These are phyloP conservation scores for Iselma pallidipennis DNA, from an alignment of 2,888 invertebrate genomes.

Conservation along the genomic window DNA sequence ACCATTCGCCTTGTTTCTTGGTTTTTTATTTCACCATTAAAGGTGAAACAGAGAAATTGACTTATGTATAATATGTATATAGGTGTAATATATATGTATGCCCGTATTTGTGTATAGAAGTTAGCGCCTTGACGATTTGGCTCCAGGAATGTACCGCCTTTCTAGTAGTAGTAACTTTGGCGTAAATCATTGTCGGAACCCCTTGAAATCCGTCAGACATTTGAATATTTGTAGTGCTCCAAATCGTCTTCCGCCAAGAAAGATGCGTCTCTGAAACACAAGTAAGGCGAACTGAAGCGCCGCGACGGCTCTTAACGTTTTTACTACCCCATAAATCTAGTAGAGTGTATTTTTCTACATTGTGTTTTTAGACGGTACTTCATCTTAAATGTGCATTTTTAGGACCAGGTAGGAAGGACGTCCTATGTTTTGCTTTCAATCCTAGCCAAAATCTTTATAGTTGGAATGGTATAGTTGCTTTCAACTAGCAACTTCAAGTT, in stretches of 20 bases:
- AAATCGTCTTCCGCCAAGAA: slow-evolving; percentile 31
- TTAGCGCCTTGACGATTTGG: neutral
- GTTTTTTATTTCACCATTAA: neutral
- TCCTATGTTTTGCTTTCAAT: neutral
- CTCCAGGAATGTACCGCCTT: neutral
- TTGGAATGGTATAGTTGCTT: neutral
- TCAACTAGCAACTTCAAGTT: neutral
- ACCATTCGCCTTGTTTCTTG: neutral
- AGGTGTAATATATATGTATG: neutral
- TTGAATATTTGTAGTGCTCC: slow-evolving; percentile 34
- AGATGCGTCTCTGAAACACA: slow-evolving; percentile 22
- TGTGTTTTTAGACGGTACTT: slow-evolving; percentile 27
- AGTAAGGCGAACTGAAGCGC: slow-evolving; percentile 24
- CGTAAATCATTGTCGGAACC: slow-evolving; percentile 28
- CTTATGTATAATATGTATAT: no score
- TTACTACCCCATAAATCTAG: slow-evolving; percentile 41
- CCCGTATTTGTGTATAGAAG: slow-evolving; percentile 13
- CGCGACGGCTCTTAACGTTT: slow-evolving; percentile 30
- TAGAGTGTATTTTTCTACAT: slow-evolving; percentile 41
- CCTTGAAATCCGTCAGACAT: slow-evolving; percentile 29
- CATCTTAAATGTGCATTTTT: slow-evolving; percentile 41
- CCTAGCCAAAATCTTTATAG: neutral
- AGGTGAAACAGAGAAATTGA: neutral
- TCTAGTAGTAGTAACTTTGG: neutral
- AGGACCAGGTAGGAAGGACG: slow-evolving; percentile 37